phyloP scores from a whole-genome alignment of 2,888 invertebrate species.

The Tenodera sinensis region DNA sequence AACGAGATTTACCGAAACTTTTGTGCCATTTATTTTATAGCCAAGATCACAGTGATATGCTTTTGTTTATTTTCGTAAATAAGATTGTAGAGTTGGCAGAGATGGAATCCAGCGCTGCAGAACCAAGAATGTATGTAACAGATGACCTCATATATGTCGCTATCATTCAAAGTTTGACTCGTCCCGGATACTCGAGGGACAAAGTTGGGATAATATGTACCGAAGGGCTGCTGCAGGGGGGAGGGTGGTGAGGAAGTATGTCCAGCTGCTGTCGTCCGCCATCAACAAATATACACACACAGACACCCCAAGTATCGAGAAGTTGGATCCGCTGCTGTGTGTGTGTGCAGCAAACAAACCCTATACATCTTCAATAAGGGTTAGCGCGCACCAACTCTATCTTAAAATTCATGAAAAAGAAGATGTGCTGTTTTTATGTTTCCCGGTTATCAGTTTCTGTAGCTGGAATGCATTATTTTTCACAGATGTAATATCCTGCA shows the following conservation, averaged over 20 bases:
- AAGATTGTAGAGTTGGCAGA: neutral
- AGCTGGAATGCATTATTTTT: too few relatives aligned
- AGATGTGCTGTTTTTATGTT: neutral
- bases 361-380: constrained; percentile 13
- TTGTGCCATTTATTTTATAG: too few relatives aligned
- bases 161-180: neutral
- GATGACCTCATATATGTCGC: neutral
- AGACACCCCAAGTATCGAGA: neutral
- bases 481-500: neutral
- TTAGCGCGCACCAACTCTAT: neutral
- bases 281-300: neutral
- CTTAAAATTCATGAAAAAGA: constrained; percentile 15
- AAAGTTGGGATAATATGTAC: neutral
- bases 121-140: neutral
- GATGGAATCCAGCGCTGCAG: neutral
- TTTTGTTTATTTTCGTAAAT: neutral
- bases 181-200: neutral
- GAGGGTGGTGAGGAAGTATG: neutral
- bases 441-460: neutral
- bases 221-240: neutral
- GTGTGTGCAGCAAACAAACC: neutral
- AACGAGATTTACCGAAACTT: too few relatives aligned
- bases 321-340: neutral
- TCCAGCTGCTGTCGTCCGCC: neutral
- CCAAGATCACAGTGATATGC: too few relatives aligned